These are phyloP conservation scores for Parazoanthus swiftii DNA, from an alignment of 92 coral and sea anemone species.

Conservation along the genomic window DNA sequence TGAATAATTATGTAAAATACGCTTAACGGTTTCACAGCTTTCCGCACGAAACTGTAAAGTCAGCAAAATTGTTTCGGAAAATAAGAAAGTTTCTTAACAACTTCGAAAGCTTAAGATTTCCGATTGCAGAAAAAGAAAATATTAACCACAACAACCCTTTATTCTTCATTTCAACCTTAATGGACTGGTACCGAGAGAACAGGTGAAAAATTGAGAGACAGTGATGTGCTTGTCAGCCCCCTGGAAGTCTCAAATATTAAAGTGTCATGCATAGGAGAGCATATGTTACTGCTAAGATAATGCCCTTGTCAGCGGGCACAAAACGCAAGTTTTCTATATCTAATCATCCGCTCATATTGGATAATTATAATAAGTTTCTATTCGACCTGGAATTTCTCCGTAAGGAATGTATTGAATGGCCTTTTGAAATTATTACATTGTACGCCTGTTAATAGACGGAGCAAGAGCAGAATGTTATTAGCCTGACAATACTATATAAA, in stretches of 20 bases:
- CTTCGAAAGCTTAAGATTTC: neutral
- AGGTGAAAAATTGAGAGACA: neutral
- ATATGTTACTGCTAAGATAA: constrained; percentile 22
- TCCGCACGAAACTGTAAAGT: neutral
- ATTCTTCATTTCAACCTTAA: neutral
- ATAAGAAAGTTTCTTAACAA: too few species aligned
- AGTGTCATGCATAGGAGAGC: constrained; percentile 25
- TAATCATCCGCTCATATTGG: constrained; percentile 14
- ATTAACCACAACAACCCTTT: neutral
- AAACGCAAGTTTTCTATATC: neutral
- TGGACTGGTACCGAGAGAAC: neutral
- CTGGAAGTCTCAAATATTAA: neutral
- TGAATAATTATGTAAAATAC: too few species aligned
- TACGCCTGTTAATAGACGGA: neutral
- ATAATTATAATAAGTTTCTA: neutral
- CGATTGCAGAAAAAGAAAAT: neutral
- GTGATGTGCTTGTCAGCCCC: neutral
- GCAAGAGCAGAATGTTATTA: neutral
- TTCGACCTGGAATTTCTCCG: neutral
- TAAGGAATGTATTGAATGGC: neutral
- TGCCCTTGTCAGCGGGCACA: constrained; percentile 29
- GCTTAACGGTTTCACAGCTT: neutral
- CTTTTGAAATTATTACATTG: neutral
- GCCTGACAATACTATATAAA: neutral
- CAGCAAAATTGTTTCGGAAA: neutral